Evolutionary conservation across 2,888 invertebrate genomes (phyloP), one percentile per base, ranked within the genome.

Genomic region (Mythimna loreyi): DNA sequence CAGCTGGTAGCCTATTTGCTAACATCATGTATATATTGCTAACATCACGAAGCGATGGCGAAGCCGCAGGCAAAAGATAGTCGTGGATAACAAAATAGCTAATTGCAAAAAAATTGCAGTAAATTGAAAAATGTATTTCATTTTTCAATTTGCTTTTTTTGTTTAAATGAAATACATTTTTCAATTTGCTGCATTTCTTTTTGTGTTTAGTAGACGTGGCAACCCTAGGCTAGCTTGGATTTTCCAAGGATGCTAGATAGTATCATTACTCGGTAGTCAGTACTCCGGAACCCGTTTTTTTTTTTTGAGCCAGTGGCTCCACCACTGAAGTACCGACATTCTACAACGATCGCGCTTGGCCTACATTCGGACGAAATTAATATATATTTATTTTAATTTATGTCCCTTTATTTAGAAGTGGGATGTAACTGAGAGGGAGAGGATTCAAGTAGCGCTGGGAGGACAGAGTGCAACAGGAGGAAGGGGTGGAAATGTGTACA

Each of bases 341-440:
- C 50, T 50, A 16, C 59, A 8, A 8, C 1, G 28, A 30, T 40
- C n/a, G 28, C 8, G n/a, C 61, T 62, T 69, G 64, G 23, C 59
- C 77, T 69, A 77, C 69, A 73, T 77, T 77, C 40, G 21, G 21
- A 64, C 28, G 49, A 28, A 61, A 69, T 77, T 3, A 73, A 73
- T 69, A 19, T 40, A 19, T 40, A 68, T 77, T 77, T 68, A 68
- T 77, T 73, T 64, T 61, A 66, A 75, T 71, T 72, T 53, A 30
- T 50, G 53, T 61, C 19, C 30, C 11, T 61, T 75, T 28, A 66
- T 71, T 61, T 64, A 33, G 21, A 43, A 62, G 28, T 49, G 36
- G 11, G 33, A 7, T n/a, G 8, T 0, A 36, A 23, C 21, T 16
- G 33, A 36, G 19, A 23, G 19, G 21, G 28, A n/a, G n/a, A 52